Evolutionary conservation across 1,140 invertebrate genomes (phyloP).

Genomic region (Calliopsis andreniformis): DNA sequence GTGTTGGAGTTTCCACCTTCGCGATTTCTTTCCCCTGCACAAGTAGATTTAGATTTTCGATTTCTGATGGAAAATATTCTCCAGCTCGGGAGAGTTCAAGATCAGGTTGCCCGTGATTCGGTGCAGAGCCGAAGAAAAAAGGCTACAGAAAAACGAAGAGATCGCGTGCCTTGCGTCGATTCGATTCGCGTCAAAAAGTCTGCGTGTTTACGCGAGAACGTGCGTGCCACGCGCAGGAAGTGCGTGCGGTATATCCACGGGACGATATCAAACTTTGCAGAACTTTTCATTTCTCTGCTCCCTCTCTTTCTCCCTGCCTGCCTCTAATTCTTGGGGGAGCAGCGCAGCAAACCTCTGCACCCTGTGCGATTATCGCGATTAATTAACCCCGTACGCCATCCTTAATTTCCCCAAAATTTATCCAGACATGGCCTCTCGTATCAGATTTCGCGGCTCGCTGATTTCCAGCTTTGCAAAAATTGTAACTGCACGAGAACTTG

Average conservation of each 20-base stretch:
- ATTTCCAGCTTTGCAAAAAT: background rate
- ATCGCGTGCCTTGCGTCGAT: conserved; percentile 55
- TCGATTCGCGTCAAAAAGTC: conserved; percentile 37
- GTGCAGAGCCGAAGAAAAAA: background rate
- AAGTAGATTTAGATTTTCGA: no score
- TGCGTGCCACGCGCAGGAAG: conserved; percentile 52
- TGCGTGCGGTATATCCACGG: conserved; percentile 36
- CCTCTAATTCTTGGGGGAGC: conserved; percentile 2
- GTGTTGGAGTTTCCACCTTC: no score
- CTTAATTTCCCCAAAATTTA: conserved; percentile 42
- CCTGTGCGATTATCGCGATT: conserved; percentile 30
- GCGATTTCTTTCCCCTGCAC: no score
- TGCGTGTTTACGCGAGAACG: conserved; percentile 28
- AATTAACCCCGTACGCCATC: conserved; percentile 30
- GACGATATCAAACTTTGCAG: conserved; percentile 52
- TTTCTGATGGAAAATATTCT: no score
- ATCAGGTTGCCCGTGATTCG: background rate
- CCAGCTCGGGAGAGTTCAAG: background rate
- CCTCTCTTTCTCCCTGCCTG: background rate
- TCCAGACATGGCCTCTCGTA: background rate
- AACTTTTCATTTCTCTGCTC: conserved; percentile 60
- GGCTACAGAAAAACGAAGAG: background rate
- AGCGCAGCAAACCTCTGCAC: background rate
- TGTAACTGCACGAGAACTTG: background rate
- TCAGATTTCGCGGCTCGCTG: conserved; percentile 11